Evolutionary conservation across 2,113 vertebrate genomes (phyloP), one percentile per base, ranked within the genome.

Genomic region (Carassius auratus): DNA sequence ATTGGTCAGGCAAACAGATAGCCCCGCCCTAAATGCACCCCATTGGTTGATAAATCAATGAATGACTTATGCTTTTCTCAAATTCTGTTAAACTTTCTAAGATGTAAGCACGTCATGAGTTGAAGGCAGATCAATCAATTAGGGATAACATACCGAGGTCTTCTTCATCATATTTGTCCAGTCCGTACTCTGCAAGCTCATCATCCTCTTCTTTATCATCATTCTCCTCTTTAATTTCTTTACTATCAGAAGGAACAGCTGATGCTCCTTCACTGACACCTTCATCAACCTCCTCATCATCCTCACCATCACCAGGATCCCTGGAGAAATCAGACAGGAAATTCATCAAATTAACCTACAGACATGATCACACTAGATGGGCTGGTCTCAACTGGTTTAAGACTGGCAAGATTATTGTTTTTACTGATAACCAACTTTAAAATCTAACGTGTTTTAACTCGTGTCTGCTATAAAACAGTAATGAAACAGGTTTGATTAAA

Each of bases 141-240:
- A 9, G 21, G 8, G 8, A 61, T 61, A 8, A 61, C 68, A 90
- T 71, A 97, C 97, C 97, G 7, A 90, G 8, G 13, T 93, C 92
- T 2, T 98, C 96, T 81, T 98, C 94, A 45, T 99, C 97, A 0
- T 99, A 99, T 80, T 90, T 96, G 55, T 99, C 96, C 87, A 99
- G 86, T 69, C 95, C 94, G 0, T 99, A 99, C 78, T 97, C 97
- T 0, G 95, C 97, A 12, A 99, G 92, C 33, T 97, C 94, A 62
- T 95, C 92, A 0, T 89, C 90, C 45, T 45, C 92, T 0, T 89
- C 90, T 8, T 7, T 6, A 42, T 45, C 45, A 12, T 48, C 45
- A 0, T 48, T 12, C 10, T 86, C 42, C 0, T 86, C 42, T 8
- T 78, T 85, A 66, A 55, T 36, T 52, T 80, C 59, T 87, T 89